These are phyloP conservation scores for Oreotrochilus melanogaster DNA, from an alignment of 2,113 vertebrate species.

Conservation along the genomic window DNA sequence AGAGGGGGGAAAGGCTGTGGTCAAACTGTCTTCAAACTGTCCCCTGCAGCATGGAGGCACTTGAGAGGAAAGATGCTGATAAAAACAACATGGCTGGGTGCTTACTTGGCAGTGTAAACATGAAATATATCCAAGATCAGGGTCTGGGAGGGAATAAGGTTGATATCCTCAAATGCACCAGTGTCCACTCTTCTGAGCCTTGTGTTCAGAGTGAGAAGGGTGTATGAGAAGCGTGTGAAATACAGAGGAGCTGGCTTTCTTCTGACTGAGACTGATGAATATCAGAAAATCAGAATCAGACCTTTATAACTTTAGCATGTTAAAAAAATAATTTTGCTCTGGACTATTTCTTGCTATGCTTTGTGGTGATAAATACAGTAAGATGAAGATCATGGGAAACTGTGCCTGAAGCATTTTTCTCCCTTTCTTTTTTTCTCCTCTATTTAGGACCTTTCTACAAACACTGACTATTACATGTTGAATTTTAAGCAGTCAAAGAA, in stretches of 20 bases:
- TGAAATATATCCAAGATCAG: not conserved
- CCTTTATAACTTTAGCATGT: not conserved
- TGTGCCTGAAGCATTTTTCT: constrained; percentile 21
- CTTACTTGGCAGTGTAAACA: not conserved
- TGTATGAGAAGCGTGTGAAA: not conserved
- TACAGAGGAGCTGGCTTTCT: not conserved
- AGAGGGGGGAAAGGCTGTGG: not conserved
- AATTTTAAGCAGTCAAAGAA: constrained; percentile 18
- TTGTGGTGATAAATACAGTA: constrained; percentile 13
- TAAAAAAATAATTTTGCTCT: not conserved
- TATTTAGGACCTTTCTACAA: constrained; percentile 3
- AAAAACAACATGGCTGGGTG: not conserved
- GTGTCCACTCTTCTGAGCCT: not conserved
- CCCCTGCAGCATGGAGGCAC: not conserved
- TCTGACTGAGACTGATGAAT: not conserved
- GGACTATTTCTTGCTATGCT: not conserved
- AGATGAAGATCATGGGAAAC: not conserved
- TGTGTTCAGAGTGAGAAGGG: not conserved
- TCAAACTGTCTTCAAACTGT: not conserved
- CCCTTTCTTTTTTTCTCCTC: not conserved
- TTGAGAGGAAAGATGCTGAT: not conserved
- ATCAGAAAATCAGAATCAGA: not conserved
- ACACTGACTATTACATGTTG: not conserved
- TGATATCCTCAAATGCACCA: not conserved
- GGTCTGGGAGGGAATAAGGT: not conserved